Percentiles rank a stretch among this genome's conserved stretches.
phyloP scores from a whole-genome alignment of 2,888 invertebrate species.

The Caenorhabditis japonica region DNA sequence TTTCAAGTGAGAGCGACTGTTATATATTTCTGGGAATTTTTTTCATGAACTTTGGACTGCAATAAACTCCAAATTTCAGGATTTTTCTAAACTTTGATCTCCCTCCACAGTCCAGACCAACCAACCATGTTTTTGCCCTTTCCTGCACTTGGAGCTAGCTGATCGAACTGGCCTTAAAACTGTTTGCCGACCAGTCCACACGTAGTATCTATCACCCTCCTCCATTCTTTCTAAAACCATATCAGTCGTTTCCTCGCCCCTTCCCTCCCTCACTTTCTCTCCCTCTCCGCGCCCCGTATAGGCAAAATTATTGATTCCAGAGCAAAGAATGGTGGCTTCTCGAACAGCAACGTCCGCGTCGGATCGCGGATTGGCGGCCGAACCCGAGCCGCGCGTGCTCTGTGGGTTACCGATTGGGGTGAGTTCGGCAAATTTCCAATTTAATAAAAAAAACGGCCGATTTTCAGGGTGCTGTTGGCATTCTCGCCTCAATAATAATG shows the following conservation, averaged over 20 bases:
- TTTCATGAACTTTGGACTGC: no score
- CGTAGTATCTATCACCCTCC: no score
- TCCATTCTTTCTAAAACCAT: constrained; percentile 16
- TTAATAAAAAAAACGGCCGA: no score
- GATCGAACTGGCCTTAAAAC: constrained; percentile 29
- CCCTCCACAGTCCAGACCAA: no score
- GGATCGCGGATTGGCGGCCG: constrained; percentile 16
- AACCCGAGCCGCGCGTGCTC: constrained; percentile 49
- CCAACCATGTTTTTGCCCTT: neutral
- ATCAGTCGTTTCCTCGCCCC: constrained; percentile 28
- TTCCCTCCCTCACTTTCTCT: constrained; percentile 9
- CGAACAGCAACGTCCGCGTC: constrained; percentile 19
- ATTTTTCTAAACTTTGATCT: no score
- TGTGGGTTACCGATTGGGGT: constrained; percentile 50
- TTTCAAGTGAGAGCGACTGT: no score
- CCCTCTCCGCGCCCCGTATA: constrained; percentile 1
- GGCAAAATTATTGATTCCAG: constrained; percentile 27
- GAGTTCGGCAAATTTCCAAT: no score
- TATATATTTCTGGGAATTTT: no score
- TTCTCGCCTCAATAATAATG: constrained; percentile 50
- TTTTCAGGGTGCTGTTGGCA: constrained; percentile 49
- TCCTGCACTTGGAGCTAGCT: constrained; percentile 28
- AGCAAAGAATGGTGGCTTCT: constrained; percentile 8
- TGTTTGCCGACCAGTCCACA: no score
- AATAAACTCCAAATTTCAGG: no score